Percentiles rank a stretch among this genome's conserved stretches.
These are phyloP conservation scores for Polyodon spathula DNA, from an alignment of 2,113 vertebrate genomes.

Conservation along the genomic window DNA sequence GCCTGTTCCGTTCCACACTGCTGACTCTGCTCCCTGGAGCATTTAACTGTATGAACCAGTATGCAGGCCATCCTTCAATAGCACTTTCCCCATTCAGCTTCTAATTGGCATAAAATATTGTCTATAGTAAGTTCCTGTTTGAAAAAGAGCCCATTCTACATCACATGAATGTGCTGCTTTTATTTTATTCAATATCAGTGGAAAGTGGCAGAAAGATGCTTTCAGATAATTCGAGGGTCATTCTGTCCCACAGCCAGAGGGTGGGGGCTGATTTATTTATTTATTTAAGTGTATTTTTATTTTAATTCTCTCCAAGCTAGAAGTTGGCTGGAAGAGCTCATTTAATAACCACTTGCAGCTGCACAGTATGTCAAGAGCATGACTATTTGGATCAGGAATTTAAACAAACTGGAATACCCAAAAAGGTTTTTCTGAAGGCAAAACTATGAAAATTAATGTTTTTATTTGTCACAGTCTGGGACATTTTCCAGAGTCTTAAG, in stretches of 20 bases:
- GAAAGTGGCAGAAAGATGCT: background rate
- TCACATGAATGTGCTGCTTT: conserved; percentile 30
- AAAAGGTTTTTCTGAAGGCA: too few relatives aligned
- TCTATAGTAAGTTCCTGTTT: conserved; percentile 46
- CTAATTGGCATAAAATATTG: conserved; percentile 72
- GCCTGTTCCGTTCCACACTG: conserved; percentile 50
- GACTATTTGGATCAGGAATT: too few relatives aligned
- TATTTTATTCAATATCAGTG: too few relatives aligned
- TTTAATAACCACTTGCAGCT: too few relatives aligned
- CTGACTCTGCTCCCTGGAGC: conserved; percentile 54
- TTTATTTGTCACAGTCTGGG: background rate
- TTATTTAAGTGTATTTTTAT: too few relatives aligned
- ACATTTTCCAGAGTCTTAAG: background rate
- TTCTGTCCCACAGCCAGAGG: too few relatives aligned
- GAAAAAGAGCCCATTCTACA: conserved; percentile 39
- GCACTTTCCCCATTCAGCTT: conserved; percentile 45
- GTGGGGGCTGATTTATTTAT: background rate
- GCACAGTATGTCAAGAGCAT: too few relatives aligned
- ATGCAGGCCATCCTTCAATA: conserved; percentile 52
- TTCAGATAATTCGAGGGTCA: too few relatives aligned
- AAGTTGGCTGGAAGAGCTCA: too few relatives aligned
- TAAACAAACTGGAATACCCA: too few relatives aligned
- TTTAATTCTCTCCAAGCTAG: too few relatives aligned
- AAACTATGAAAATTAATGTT: too few relatives aligned
- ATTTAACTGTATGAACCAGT: conserved; percentile 34